Base-by-base conservation (phyloP, 1,140 invertebrate genomes). In the Goniozus legneri region DNA sequence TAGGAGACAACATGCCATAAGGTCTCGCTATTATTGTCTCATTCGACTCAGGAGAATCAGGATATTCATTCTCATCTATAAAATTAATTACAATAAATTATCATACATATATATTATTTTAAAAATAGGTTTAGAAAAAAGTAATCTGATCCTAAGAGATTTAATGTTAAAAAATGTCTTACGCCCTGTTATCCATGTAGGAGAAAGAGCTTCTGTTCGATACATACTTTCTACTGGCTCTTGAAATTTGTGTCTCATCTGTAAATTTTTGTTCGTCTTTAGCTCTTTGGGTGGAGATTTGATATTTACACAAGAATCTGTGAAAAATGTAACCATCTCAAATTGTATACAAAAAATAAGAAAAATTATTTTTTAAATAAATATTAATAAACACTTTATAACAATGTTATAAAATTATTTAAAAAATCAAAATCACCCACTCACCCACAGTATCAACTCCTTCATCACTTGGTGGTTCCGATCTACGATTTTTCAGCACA, bases 1-100 rank as follows among this genome's bases (percentile, higher is more conserved):
- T 71, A 20, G 75, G 71, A 7, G 73, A 77, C 40, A 76, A 60
- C 8, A 71, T 55, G 34, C 67, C 63, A 22, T 55, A 68, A 0
- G 73, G 70, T 13, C 65, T 64, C 24, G 69, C 65, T 36, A 77
- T 58, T 34, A 77, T 65, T 10, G 75, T 76, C 54, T 75, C 73
- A 46, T 73, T 73, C 0, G 75, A 77, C 44, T 77, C 75, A 1
- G 75, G 73, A n/a, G 75, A 76, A 50, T 77, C 75, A 12, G 71
- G 73, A 58, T 71, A 76, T 10, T 76, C 69, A 18, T 69, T 65
- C 18, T 73, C 69, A 60, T 62, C 73, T 76, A 30, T 8, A 62
- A 62, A 34, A 6, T 19, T 30, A 24, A n/a, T n/a, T 6, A 27
- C 10, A 37, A 22, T 40, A 40, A 2, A 30, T 14, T 30, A 3